Conservation (phyloP, 2,888 invertebrate genomes). For the Exocentrus adspersus region DNA sequence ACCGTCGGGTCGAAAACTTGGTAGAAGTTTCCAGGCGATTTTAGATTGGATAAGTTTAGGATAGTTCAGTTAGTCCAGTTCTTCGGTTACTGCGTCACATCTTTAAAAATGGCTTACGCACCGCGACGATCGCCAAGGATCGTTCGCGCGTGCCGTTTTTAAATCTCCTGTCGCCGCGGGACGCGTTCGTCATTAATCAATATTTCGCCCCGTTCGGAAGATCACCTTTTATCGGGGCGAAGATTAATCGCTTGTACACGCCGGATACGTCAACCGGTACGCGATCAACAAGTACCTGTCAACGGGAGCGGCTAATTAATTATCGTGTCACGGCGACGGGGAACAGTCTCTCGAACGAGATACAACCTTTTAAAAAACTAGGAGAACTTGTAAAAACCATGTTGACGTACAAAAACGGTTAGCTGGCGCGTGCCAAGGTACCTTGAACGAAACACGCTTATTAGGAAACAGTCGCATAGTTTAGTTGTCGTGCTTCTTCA, state of each 20-base stretch:
- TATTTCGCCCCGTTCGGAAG: not conserved
- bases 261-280: not conserved
- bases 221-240: not conserved
- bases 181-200: not conserved
- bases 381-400: too few species aligned
- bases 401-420: too few species aligned
- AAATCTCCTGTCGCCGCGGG: not conserved
- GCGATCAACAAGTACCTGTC: conserved; percentile 3
- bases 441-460: too few species aligned
- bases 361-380: too few species aligned
- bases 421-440: too few species aligned
- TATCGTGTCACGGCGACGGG: not conserved
- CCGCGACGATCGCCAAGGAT: too few species aligned
- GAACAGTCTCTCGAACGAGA: not conserved
- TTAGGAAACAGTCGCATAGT: too few species aligned
- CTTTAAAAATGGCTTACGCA: too few species aligned
- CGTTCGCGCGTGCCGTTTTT: too few species aligned
- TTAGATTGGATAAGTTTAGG: not conserved
- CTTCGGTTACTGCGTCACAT: too few species aligned
- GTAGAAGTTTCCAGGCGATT: not conserved
- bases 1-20: not conserved
- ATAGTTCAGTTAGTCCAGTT: not conserved
- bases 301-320: not conserved
- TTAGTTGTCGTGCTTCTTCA: too few species aligned
- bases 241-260: conserved; percentile 1